Conservation (phyloP, 2,888 invertebrate genomes). For the Phortica magna region DNA sequence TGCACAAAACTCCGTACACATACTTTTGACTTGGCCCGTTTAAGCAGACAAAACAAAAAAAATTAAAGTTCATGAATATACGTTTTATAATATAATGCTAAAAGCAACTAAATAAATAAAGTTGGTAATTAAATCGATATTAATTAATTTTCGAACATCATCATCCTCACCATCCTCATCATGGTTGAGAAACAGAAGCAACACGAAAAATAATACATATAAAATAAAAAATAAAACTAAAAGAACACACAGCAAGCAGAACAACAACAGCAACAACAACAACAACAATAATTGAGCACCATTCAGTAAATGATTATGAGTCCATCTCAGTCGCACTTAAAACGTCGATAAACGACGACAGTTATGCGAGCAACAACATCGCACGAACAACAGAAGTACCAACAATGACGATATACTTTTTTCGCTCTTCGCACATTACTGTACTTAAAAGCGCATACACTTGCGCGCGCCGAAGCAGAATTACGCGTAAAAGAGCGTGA, state of each 20-base stretch:
- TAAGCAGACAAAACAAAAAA: not conserved
- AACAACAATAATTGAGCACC: constrained; percentile 50
- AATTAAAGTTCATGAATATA: not conserved
- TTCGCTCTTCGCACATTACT: constrained; percentile 22
- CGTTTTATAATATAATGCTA: not conserved
- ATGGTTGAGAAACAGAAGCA: constrained; percentile 50
- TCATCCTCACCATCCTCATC: constrained; percentile 52
- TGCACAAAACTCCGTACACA: not conserved
- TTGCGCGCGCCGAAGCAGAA: constrained; percentile 35
- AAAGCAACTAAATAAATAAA: constrained; percentile 34
- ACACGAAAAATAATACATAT: constrained; percentile 45
- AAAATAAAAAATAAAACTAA: constrained; percentile 21
- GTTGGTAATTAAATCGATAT: constrained; percentile 65
- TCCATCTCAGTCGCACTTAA: constrained; percentile 78
- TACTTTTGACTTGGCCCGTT: not conserved
- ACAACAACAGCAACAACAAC: not conserved
- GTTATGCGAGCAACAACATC: constrained; percentile 66
- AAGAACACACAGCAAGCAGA: constrained; percentile 21
- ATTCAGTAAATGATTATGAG: constrained; percentile 77
- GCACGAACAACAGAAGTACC: constrained; percentile 27
- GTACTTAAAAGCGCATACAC: not conserved
- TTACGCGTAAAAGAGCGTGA: constrained; percentile 62
- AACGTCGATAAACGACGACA: constrained; percentile 76
- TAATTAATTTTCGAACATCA: constrained; percentile 64
- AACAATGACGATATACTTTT: constrained; percentile 28